Conservation (phyloP, 2,113 vertebrate species). For the Eleginops maclovinus region DNA sequence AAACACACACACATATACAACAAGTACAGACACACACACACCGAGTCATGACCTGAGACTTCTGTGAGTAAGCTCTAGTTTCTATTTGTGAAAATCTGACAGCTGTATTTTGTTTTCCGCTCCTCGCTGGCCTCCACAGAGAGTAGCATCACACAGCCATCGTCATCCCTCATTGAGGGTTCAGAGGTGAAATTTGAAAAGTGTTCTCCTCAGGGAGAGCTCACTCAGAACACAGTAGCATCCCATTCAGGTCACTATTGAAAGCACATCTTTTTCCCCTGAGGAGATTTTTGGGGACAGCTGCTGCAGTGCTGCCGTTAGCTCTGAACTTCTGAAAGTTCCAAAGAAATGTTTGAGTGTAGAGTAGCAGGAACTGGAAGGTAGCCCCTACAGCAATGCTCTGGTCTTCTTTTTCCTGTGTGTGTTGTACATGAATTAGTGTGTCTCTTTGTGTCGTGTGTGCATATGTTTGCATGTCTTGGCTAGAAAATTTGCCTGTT, state of each 20-base stretch:
- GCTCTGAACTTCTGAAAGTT: neutral
- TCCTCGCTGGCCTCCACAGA: conserved; percentile 37
- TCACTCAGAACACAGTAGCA: conserved; percentile 11
- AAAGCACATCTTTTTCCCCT: conserved; percentile 37
- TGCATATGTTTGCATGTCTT: conserved; percentile 76
- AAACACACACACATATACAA: conserved; percentile 23
- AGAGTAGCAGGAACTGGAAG: neutral
- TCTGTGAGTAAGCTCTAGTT: neutral
- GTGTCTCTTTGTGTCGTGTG: neutral
- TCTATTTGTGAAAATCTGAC: conserved; percentile 29
- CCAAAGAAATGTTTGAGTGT: neutral
- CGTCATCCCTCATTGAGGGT: conserved; percentile 21
- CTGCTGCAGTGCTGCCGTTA: conserved; percentile 18
- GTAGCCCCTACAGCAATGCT: neutral
- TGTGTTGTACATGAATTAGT: neutral
- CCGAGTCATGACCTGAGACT: conserved; percentile 56
- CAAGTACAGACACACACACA: conserved; percentile 2
- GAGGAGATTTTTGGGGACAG: conserved; percentile 29
- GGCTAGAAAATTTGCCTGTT: conserved; percentile 75
- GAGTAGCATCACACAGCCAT: conserved; percentile 41
- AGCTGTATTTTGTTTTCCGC: conserved; percentile 27
- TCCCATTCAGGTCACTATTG: conserved; percentile 16
- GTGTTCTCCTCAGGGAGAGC: conserved; percentile 27
- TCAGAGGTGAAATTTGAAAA: conserved; percentile 46
- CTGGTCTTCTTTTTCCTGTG: neutral